Conservation (phyloP, 2,888 invertebrate genomes). For the Drosophila anceps region DNA sequence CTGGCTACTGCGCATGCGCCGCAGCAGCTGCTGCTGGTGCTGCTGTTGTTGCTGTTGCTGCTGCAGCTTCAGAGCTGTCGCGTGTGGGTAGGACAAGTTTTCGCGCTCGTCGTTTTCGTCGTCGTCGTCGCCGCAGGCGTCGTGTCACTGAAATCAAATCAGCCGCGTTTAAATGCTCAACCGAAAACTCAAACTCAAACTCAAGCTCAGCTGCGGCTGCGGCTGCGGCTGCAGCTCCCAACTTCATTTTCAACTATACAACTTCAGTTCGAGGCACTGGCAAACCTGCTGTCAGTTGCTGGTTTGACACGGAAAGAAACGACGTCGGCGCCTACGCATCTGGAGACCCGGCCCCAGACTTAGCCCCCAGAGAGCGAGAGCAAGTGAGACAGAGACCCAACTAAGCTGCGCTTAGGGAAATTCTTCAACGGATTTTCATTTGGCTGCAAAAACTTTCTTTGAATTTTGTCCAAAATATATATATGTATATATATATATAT, state of each 20-base stretch:
- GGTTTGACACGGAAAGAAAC: slow-evolving; percentile 78
- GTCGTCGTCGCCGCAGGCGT: slow-evolving; percentile 66
- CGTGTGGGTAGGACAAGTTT: slow-evolving; percentile 65
- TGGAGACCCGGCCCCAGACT: slow-evolving; percentile 45
- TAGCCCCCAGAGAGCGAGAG: slow-evolving; percentile 5
- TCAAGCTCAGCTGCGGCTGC: slow-evolving; percentile 49
- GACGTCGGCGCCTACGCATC: slow-evolving; percentile 78
- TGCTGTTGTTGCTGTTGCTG: slow-evolving; percentile 11
- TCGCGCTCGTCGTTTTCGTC: slow-evolving; percentile 33
- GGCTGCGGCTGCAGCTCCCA: slow-evolving; percentile 41
- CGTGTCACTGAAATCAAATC: slow-evolving; percentile 81
- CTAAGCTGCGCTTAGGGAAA: slow-evolving; percentile 78
- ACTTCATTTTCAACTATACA: slow-evolving; percentile 31
- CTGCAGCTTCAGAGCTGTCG: slow-evolving; percentile 22
- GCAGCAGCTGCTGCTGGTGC: slow-evolving; percentile 6
- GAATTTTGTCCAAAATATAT: slow-evolving; percentile 60
- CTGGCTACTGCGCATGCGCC: slow-evolving; percentile 74
- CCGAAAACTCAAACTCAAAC: slow-evolving; percentile 75
- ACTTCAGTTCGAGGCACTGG: slow-evolving; percentile 53
- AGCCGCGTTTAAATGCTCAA: slow-evolving; percentile 79
- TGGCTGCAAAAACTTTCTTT: slow-evolving; percentile 69
- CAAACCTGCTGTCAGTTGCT: slow-evolving; percentile 81
- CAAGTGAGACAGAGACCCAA: slow-evolving; percentile 23
- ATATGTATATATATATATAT: no score
- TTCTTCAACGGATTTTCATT: slow-evolving; percentile 80